Evolutionary conservation across 2,113 vertebrate species (phyloP), one percentile per base, ranked within the genome.

Genomic region (Cyanistes caeruleus): DNA sequence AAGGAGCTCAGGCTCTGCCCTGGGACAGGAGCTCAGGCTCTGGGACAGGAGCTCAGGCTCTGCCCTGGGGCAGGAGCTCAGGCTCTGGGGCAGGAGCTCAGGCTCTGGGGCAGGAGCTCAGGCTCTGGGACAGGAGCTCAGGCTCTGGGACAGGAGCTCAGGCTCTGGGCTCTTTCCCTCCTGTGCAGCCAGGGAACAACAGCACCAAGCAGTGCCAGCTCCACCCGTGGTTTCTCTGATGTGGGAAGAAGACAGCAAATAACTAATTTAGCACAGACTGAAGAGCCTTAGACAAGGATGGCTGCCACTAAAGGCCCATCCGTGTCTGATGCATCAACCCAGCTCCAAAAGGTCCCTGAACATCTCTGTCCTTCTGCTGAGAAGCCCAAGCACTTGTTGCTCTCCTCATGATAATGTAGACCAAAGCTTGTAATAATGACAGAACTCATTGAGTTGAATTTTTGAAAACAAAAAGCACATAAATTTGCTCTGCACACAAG

Each of bases 231-330:
- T 41, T 56, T 84, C 76, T 92, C n/a, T 90, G 85, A 87, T 78
- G 87, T 72, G 92, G 83, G 84, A 68, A 84, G 30, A 31, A 72
- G 69, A 90, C 58, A 93, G 76, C 58, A 84, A 93, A 49, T 22
- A 87, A 44, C 60, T 87, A 70, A 93, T 87, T 53, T 5, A 89
- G 78, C 88, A 87, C 88, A 92, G 92, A 67, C 75, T 86, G 41
- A 86, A 67, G 63, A 89, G 72, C 56, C 56, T 59, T 28, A 59
- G 75, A 78, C 35, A 65, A 67, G 76, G 64, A 52, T 10, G 41
- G 65, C 53, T 84, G 80, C 73, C 83, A 65, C 79, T n/a, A 22
- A 67, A 51, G 88, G 60, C 76, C 87, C 56, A 77, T 39, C 51
- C 2, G 1, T 8, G 35, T 52, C 2, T 43, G 89, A 76, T 18